These are phyloP conservation scores for Acleris cristana DNA, from an alignment of 2,888 invertebrate species.

Conservation along the genomic window DNA sequence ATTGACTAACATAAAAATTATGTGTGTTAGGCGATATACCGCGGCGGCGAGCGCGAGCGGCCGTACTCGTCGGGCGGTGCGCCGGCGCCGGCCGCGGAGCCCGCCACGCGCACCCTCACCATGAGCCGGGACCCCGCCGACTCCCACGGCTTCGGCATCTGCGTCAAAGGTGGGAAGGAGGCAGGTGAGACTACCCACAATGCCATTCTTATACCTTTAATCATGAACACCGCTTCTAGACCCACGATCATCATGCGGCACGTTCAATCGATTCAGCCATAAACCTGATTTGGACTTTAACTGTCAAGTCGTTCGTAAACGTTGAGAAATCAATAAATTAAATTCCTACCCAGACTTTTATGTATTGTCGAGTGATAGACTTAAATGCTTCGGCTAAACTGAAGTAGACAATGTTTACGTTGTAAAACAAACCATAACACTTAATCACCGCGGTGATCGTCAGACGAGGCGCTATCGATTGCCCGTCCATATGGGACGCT, in stretches of 20 bases:
- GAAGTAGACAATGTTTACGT: conserved; percentile 31
- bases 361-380: conserved; percentile 3
- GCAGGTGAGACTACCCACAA: conserved; percentile 84
- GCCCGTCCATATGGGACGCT: conserved; percentile 46
- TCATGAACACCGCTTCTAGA: conserved; percentile 29
- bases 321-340: not conserved
- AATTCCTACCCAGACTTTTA: not conserved
- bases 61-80: conserved; percentile 83
- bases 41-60: conserved; percentile 80
- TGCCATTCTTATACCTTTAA: conserved; percentile 32
- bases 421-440: conserved; percentile 27
- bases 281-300: conserved; percentile 6
- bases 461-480: conserved; percentile 50
- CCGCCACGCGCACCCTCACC: conserved; percentile 92
- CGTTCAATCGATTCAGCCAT: not conserved
- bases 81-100: conserved; percentile 87
- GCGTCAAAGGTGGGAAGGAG: conserved; percentile 95
- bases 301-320: not conserved
- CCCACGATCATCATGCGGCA: conserved; percentile 9
- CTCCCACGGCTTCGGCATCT: conserved; percentile 94
- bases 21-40: conserved; percentile 78
- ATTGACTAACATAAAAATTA: not conserved
- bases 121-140: conserved; percentile 93
- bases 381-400: conserved; percentile 7
- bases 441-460: conserved; percentile 30